A percentile compares a stretch with the other conserved stretches of the same genome.
phyloP scores from a whole-genome alignment of 2,113 vertebrate species.

The Nansenia antarctica region DNA sequence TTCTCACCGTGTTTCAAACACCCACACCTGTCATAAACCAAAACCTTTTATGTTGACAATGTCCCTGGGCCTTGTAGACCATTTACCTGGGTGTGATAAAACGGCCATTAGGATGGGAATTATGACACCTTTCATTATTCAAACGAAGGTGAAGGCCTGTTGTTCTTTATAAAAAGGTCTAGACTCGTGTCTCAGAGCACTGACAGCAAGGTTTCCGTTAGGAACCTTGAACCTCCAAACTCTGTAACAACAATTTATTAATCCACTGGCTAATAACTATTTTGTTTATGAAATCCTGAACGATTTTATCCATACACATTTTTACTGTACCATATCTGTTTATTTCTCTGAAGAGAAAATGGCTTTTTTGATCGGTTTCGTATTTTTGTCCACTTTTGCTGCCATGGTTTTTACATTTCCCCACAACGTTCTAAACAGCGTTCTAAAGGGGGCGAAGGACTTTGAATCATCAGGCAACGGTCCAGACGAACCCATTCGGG shows the following conservation, averaged over 20 bases:
- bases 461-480: slow-evolving; percentile 69
- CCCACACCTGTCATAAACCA: background rate
- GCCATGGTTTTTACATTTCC: slow-evolving; percentile 47
- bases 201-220: slow-evolving; percentile 77
- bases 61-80: slow-evolving; percentile 8
- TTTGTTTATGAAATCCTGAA: slow-evolving; percentile 1
- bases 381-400: slow-evolving; percentile 43
- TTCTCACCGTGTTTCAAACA: background rate
- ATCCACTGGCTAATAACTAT: background rate
- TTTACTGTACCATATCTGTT: background rate
- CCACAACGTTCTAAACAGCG: slow-evolving; percentile 16
- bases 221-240: slow-evolving; percentile 72
- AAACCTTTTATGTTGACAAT: background rate
- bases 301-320: background rate
- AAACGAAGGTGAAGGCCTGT: slow-evolving; percentile 35
- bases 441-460: slow-evolving; percentile 26
- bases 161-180: slow-evolving; percentile 55
- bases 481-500: slow-evolving; percentile 53
- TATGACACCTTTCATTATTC: slow-evolving; percentile 65
- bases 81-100: slow-evolving; percentile 60
- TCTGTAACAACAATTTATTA: background rate
- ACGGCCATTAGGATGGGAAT: slow-evolving; percentile 60
- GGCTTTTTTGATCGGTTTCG: slow-evolving; percentile 33
- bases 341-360: slow-evolving; percentile 43
- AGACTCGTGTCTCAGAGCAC: slow-evolving; percentile 11